phyloP scores from a whole-genome alignment of 2,113 vertebrate species.

The Varanus komodoensis region DNA sequence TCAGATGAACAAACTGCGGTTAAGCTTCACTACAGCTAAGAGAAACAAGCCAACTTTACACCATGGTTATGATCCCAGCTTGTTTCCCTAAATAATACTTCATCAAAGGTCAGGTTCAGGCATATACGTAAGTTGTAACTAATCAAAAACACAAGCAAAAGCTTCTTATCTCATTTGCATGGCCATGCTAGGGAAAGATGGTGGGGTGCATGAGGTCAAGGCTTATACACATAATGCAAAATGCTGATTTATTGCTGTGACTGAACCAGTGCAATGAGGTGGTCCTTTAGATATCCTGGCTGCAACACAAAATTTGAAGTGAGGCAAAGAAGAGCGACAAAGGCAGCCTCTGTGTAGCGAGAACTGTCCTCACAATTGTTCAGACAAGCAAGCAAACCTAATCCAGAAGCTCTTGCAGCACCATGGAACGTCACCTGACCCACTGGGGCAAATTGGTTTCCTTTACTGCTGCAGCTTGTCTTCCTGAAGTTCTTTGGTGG shows the following conservation, averaged over 20 bases:
- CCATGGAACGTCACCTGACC: not conserved
- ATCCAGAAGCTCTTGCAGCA: not conserved
- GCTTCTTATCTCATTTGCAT: not conserved
- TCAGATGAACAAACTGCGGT: too few relatives aligned
- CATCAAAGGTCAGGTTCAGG: too few relatives aligned
- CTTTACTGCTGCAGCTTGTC: not conserved
- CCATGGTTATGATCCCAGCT: too few relatives aligned
- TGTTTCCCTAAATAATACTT: too few relatives aligned
- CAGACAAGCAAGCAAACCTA: not conserved
- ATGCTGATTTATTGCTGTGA: not conserved
- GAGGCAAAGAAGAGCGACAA: not conserved
- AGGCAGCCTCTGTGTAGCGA: not conserved
- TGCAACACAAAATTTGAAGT: not conserved
- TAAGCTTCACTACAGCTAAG: too few relatives aligned
- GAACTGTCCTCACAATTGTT: not conserved
- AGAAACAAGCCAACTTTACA: too few relatives aligned
- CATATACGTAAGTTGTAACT: too few relatives aligned
- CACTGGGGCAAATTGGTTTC: not conserved
- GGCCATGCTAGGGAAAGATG: not conserved
- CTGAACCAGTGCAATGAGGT: not conserved
- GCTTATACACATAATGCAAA: not conserved
- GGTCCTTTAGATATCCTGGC: not conserved
- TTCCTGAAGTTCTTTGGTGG: too few relatives aligned
- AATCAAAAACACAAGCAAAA: too few relatives aligned
- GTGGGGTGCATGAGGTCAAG: not conserved